A percentile compares a stretch with the other conserved stretches of the same genome.
Conservation (phyloP, 2,797 vertebrate genomes). For the Echiichthys vipera region DNA sequence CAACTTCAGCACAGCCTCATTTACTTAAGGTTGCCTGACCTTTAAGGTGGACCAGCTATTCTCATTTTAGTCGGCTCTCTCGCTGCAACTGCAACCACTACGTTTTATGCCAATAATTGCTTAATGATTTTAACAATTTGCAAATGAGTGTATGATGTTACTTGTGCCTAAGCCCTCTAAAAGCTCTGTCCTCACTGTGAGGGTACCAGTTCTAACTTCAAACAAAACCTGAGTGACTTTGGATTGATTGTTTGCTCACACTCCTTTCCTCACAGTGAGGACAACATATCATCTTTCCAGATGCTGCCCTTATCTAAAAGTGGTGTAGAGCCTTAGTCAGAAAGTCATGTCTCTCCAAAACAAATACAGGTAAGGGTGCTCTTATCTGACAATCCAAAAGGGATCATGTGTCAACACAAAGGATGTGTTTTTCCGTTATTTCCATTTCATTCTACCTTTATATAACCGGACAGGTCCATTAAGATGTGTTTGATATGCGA, state of each 20-base stretch:
- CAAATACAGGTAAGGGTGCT: neutral
- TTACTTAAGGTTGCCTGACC: no score
- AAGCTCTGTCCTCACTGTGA: neutral
- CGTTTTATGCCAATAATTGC: no score
- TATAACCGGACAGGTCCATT: conserved; percentile 50
- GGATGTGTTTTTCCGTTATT: conserved; percentile 26
- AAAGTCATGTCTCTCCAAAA: conserved; percentile 10
- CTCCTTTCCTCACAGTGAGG: neutral
- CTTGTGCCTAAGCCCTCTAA: no score
- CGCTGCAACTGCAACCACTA: no score
- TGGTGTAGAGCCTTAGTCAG: neutral
- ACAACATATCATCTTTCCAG: conserved; percentile 2
- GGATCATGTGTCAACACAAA: conserved; percentile 41
- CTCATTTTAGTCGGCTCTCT: no score
- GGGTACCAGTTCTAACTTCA: neutral
- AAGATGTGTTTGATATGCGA: conserved; percentile 58
- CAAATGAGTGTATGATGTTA: no score
- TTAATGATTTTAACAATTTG: no score
- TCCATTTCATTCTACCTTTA: conserved; percentile 40
- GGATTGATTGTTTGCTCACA: neutral
- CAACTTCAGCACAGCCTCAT: no score
- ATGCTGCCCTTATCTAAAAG: conserved; percentile 13
- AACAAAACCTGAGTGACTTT: neutral
- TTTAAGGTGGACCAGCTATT: no score
- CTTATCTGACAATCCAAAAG: conserved; percentile 48